Base-by-base conservation (phyloP, 2,797 vertebrate genomes). In the Mus caroli region DNA sequence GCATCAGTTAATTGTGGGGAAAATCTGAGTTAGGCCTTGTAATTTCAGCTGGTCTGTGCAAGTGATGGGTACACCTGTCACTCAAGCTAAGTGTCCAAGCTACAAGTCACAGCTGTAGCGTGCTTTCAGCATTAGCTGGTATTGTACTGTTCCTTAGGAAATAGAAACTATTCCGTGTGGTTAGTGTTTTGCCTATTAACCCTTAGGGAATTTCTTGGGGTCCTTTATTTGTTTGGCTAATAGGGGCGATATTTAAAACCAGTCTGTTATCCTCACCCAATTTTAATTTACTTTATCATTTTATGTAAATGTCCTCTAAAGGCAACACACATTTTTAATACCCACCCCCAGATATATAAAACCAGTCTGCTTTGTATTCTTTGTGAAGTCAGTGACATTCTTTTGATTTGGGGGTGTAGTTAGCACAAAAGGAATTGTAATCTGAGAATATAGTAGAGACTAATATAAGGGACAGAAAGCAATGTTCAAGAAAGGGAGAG, bases 321-420 rank as follows among this genome's bases (percentile, higher is more conserved):
- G 92, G 92, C 93, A 85, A 93, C 89, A 69, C 54, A 24, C 88
- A 77, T 58, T 87, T 94, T 75, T 6, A 82, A 50, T 83, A 80
- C 19, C 69, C 28, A 88, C 37, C 0, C 37, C 40, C 24, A 15
- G 40, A 28, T 37, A 46, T 28, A 46, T 46, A 89, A 94, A 98
- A 98, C 97, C 90, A 98, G 97, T 94, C 97, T 98, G 97, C 98
- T 98, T 98, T 98, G 97, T 97, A 96, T 97, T 98, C 98, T 98
- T 97, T 98, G 98, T 98, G 98, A 98, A 98, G 98, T 98, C 98
- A 98, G 98, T 75, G 96, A 98, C 98, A 98, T 98, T 98, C 98
- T 98, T 98, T 98, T 97, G 90, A 97, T 97, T 98, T 98, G 97
- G 78, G 82, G 94, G 97, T 96, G 98, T 98, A 98, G 98, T 98